A percentile compares a stretch with the other conserved stretches of the same genome.
Evolutionary conservation across 2,888 invertebrate genomes (phyloP).

Genomic region (Penaeus monodon): DNA sequence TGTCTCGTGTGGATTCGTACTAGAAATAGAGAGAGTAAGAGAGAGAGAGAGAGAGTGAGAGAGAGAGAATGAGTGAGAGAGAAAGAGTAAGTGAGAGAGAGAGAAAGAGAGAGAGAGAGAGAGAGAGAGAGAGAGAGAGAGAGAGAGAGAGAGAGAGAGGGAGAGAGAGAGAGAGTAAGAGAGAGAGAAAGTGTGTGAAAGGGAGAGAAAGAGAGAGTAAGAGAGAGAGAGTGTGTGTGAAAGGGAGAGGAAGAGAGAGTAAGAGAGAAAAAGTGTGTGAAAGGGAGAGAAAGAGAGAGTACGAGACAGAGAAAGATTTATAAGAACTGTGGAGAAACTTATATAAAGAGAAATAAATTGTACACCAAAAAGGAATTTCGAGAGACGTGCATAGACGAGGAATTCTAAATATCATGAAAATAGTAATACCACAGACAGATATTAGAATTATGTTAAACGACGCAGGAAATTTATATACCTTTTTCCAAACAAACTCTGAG

Average conservation of each 20-base stretch:
- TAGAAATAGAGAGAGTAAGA: too few species aligned
- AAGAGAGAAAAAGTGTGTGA: not conserved
- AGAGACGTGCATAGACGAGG: too few species aligned
- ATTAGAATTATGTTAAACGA: too few species aligned
- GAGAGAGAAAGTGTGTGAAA: not conserved
- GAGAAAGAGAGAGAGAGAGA: not conserved
- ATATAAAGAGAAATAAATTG: not conserved
- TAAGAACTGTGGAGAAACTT: not conserved
- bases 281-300: too few species aligned
- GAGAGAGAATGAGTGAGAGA: not conserved
- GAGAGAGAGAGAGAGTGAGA: not conserved
- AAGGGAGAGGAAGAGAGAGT: not conserved
- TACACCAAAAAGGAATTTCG: not conserved
- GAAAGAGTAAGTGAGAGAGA: not conserved
- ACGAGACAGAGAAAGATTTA: not conserved
- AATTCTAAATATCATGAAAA: too few species aligned
- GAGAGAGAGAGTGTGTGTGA: not conserved
- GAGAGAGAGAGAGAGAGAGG: not conserved
- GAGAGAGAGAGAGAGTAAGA: not conserved
- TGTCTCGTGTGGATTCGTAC: too few species aligned
- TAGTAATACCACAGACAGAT: too few species aligned
- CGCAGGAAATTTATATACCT: too few species aligned
- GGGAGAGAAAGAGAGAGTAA: slow-evolving; percentile 2
- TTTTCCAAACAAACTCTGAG: too few species aligned
- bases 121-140: not conserved